Base-by-base conservation (phyloP, 2,888 invertebrate species). In the Petrolisthes manimaculis region DNA sequence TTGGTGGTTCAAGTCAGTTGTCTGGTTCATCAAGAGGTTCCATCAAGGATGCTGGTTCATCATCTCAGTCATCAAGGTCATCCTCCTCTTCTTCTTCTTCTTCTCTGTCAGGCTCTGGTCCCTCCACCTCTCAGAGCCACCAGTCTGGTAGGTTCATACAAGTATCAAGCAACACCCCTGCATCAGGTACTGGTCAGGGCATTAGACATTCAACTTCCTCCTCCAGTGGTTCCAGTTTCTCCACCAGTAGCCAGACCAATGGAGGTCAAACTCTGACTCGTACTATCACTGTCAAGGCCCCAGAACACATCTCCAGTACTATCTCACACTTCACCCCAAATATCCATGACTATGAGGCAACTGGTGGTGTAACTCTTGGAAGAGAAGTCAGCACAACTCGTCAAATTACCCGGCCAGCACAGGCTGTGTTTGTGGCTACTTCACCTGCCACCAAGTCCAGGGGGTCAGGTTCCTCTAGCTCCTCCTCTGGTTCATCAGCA, bases 291-390 rank as follows among this genome's bases (percentile, higher is more conserved):
- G 86, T 90, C 24, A 90, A 90, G 69, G 78, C 89, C 4, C 89
- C 89, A 54, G 83, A 86, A 74, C 82, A 88, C 56, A 55, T 55
- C n/a, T 87, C 89, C 8, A 86, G 69, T 77, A 83, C 88, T 37
- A 88, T 90, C 79, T 83, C 83, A 51, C 88, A 88, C 83, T 90
- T 90, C 83, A 56, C 69, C 8, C 89, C 89, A 18, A 87, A 85
- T 4, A 88, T 86, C 55, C 89, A 88, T 51, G 83, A 78, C 1
- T 86, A 86, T 51, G 89, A 89, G 61, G 89, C 89, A 21, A 86
- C 83, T 5, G 89, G 86, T 18, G 69, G 83, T 37, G 89, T 89
- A 12, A 83, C 77, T 21, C 83, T 89, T 24, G 81, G 67, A 2
- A 51, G 81, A 14, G 8, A n/a, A 74, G 37, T 24, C 1, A 14